phyloP scores from a whole-genome alignment of 2,888 invertebrate species.

The Eupithecia pulchellata region DNA sequence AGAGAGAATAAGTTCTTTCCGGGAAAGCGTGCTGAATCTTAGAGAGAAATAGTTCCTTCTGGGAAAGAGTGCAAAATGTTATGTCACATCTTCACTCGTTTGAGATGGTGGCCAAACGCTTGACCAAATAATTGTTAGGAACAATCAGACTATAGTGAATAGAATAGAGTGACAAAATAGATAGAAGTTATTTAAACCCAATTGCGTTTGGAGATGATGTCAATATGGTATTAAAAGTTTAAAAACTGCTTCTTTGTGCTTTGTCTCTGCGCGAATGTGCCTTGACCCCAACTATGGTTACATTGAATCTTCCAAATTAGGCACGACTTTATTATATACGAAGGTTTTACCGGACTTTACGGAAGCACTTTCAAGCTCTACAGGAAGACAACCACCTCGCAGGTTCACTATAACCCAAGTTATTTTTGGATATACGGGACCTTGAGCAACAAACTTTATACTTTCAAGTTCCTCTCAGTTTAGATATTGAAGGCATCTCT shows the following conservation, averaged over 20 bases:
- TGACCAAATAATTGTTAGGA: not conserved
- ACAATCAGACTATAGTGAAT: not conserved
- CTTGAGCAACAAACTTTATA: not conserved
- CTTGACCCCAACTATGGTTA: not conserved
- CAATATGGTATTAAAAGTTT: not conserved
- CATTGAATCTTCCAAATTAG: conserved; percentile 59
- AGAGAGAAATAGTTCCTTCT: no score
- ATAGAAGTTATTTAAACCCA: not conserved
- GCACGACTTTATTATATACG: conserved; percentile 51
- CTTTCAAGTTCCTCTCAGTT: not conserved
- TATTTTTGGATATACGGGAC: not conserved
- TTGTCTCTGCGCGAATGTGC: not conserved
- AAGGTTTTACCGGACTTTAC: not conserved
- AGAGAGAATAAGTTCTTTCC: no score
- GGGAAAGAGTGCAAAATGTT: no score
- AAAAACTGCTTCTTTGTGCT: not conserved
- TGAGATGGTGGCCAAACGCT: no score
- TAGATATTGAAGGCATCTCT: not conserved
- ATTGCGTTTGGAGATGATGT: not conserved
- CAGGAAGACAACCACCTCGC: not conserved
- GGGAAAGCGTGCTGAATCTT: no score
- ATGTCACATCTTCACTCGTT: no score
- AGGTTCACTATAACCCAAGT: not conserved
- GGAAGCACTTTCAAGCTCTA: not conserved
- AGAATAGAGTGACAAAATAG: not conserved